Evolutionary conservation across 2,888 invertebrate genomes (phyloP).

Genomic region (Athetis lepigone): DNA sequence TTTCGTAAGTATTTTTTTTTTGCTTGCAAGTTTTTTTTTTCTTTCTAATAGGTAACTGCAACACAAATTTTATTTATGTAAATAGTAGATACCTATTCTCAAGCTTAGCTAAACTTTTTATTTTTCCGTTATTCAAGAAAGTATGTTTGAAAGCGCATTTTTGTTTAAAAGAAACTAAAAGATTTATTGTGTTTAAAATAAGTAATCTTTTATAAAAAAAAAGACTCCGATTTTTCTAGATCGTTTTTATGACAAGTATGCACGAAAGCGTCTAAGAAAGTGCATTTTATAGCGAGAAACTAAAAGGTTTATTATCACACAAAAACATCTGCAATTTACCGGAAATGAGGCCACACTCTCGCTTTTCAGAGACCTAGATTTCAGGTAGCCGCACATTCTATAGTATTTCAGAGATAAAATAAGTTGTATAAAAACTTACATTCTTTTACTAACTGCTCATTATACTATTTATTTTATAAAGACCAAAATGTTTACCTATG

Average conservation of each 20-base stretch:
- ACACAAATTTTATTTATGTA: not conserved
- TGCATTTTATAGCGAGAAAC: constrained; percentile 2
- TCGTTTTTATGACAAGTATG: not conserved
- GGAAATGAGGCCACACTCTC: constrained; percentile 4
- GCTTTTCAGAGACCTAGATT: constrained; percentile 19
- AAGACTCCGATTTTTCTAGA: not conserved
- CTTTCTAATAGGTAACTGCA: not conserved
- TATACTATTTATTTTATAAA: no score
- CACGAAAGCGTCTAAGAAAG: constrained; percentile 21
- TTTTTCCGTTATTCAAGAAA: no score
- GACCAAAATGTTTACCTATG: no score
- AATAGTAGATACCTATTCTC: no score
- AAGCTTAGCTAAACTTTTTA: no score
- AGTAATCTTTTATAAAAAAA: not conserved
- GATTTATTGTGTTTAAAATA: not conserved
- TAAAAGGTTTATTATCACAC: constrained; percentile 8
- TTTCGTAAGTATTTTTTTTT: not conserved
- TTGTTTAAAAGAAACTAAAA: not conserved
- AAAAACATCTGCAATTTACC: not conserved
- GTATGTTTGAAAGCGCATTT: not conserved
- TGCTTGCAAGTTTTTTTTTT: not conserved
- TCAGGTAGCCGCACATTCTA: no score
- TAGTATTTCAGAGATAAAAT: not conserved
- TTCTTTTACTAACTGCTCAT: not conserved
- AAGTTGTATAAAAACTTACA: not conserved